Evolutionary conservation across 2,113 vertebrate species (phyloP), one percentile per base, ranked within the genome.

Genomic region (Pyrgilauda ruficollis): DNA sequence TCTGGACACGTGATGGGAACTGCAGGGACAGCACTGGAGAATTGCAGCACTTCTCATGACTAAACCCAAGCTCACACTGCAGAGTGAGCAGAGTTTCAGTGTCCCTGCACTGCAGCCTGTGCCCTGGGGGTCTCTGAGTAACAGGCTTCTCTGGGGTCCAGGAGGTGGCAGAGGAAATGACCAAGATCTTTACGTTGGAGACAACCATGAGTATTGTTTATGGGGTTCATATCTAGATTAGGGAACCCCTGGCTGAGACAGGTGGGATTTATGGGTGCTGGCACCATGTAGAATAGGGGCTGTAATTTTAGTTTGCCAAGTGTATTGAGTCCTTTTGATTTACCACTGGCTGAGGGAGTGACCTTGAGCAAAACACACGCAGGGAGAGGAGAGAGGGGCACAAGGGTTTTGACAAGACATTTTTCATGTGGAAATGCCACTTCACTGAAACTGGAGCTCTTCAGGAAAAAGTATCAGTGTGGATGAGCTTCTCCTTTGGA

Each of bases 251-350:
- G 13, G 5, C 59, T 56, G 72, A 24, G 91, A 35, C 53, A 44
- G 79, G 6, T 19, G 85, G 86, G 89, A 94, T 95, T 96, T 81
- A 86, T 87, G 91, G 69, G 30, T 30, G 89, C 78, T 90, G 78
- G 84, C 86, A 52, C 84, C 84, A 62, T 82, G 80, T 52, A 94
- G 89, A 84, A 53, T 11, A 77, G 89, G 83, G 93, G 91, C 93
- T 87, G 91, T 94, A 80, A 90, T 92, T 95, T 93, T 67, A 89
- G 69, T 94, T 95, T 94, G 94, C 69, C 58, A 82, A 95, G 91
- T 91, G 7, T 53, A 37, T 93, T 61, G 93, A 94, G 86, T 64
- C 84, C 87, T 76, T 94, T 89, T 95, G 95, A 96, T 97, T 97
- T 95, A 94, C 41, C 87, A 79, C 89, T 69, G 91, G 8, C 80